Evolutionary conservation across 2,113 vertebrate genomes (phyloP).

Genomic region (Gallinago paraguaiae): DNA sequence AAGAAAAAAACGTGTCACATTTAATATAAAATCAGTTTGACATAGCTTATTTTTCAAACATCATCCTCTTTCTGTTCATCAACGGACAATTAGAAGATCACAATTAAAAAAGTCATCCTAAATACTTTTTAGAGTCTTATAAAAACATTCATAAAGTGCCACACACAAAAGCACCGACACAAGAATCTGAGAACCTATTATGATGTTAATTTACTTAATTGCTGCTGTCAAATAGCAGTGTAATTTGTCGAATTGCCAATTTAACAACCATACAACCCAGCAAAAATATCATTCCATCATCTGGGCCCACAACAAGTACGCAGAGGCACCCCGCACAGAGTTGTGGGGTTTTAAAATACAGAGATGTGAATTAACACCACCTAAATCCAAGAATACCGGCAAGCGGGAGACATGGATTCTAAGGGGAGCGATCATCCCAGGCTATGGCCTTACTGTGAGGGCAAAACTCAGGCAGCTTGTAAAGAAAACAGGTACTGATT

Average conservation of each 20-base stretch:
- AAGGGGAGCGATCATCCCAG: not conserved
- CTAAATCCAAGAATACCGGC: not conserved
- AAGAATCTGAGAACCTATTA: not conserved
- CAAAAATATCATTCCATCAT: not conserved
- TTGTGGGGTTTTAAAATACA: not conserved
- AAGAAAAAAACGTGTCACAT: slow-evolving; percentile 1
- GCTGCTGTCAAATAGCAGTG: not conserved
- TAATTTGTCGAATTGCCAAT: not conserved
- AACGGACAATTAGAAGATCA: not conserved
- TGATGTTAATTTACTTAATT: not conserved
- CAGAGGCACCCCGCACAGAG: not conserved
- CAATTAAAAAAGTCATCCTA: slow-evolving; percentile 8
- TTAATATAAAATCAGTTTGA: slow-evolving; percentile 19
- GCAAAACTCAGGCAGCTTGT: not conserved
- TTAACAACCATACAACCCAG: not conserved
- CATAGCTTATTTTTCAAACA: slow-evolving; percentile 21
- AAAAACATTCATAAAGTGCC: slow-evolving; percentile 34
- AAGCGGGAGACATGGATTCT: not conserved
- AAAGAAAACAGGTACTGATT: not conserved
- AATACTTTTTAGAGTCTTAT: slow-evolving; percentile 1
- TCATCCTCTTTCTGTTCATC: not conserved
- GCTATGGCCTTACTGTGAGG: not conserved
- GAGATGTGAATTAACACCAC: not conserved
- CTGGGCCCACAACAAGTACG: not conserved
- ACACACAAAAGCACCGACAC: slow-evolving; percentile 24